Percentiles rank a stretch among this genome's conserved stretches.
phyloP scores from a whole-genome alignment of 2,113 vertebrate species.

The Prunella himalayana region DNA sequence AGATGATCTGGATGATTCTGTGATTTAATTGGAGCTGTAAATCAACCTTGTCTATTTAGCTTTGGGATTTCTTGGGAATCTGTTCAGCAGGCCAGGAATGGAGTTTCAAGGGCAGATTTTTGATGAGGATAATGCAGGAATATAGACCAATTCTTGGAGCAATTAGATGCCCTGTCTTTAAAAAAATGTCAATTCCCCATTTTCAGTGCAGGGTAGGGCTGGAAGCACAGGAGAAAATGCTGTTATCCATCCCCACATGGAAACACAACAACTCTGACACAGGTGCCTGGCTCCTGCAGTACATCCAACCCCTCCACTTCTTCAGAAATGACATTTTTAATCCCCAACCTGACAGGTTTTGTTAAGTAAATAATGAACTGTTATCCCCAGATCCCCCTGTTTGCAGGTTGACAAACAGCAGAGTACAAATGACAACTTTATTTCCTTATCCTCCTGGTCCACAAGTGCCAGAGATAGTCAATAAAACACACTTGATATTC shows the following conservation, averaged over 20 bases:
- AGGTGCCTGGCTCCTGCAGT: not conserved
- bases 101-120: not conserved
- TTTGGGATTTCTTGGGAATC: not conserved
- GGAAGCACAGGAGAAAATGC: not conserved
- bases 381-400: not conserved
- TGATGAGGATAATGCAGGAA: not conserved
- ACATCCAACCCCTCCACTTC: not conserved
- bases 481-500: not conserved
- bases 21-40: not conserved
- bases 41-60: not conserved
- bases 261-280: not conserved
- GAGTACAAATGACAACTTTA: constrained; percentile 7
- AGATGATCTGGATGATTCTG: not conserved
- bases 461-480: not conserved
- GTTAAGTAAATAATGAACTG: not conserved
- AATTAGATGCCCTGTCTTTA: not conserved
- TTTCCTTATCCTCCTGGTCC: not conserved
- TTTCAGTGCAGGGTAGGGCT: not conserved
- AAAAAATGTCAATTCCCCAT: not conserved
- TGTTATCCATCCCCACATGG: not conserved
- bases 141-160: not conserved
- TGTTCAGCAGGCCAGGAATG: not conserved
- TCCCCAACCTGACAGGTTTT: not conserved
- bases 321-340: not conserved
- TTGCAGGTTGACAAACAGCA: not conserved